These are phyloP conservation scores for Cepaea hortensis DNA, from an alignment of 2,888 invertebrate species.

Conservation along the genomic window DNA sequence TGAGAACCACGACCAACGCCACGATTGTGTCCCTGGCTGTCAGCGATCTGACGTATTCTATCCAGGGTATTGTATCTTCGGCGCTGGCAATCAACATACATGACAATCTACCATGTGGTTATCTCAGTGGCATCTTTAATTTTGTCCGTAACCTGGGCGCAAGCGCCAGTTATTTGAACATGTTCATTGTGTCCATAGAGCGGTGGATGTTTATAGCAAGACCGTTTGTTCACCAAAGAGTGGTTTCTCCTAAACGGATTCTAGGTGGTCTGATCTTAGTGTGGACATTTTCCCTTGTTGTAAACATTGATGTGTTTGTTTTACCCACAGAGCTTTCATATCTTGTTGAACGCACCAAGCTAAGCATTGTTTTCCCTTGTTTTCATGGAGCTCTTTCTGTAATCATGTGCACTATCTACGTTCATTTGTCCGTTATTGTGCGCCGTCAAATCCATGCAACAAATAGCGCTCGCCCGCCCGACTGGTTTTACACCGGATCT, in stretches of 20 bases:
- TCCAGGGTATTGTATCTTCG: not conserved
- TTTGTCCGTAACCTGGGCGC: not conserved
- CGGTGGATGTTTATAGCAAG: constrained; percentile 3
- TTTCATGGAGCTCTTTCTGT: not conserved
- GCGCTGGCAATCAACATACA: not conserved
- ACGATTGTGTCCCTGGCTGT: not conserved
- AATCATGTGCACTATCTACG: not conserved
- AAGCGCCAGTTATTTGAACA: not conserved
- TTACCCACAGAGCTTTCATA: not conserved
- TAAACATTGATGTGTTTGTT: not conserved
- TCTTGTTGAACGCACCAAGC: not conserved
- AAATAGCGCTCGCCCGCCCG: not conserved
- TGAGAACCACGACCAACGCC: not conserved
- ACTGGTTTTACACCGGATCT: not conserved
- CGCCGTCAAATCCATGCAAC: not conserved
- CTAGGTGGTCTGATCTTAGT: not conserved
- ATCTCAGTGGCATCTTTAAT: not conserved
- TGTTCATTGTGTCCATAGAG: not conserved
- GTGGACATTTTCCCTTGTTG: not conserved
- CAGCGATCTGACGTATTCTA: not conserved
- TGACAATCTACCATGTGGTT: not conserved
- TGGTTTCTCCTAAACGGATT: not conserved
- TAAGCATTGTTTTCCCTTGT: not conserved
- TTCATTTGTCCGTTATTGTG: not conserved
- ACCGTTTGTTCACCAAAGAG: constrained; percentile 1